Conservation (phyloP, 2,888 invertebrate species). For the Drosophila anomelani region DNA sequence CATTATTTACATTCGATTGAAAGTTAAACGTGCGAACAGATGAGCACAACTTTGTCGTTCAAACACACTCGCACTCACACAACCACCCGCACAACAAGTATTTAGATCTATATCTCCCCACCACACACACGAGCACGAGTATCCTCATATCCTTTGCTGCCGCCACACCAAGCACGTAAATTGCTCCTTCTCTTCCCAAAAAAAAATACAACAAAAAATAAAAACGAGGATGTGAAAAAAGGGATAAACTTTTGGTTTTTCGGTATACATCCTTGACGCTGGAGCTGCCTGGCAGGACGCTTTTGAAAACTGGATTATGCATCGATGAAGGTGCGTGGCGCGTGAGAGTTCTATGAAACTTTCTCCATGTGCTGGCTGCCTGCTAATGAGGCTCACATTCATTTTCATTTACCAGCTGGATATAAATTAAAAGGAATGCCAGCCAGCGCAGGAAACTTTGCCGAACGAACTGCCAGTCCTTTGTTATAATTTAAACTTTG, state of each 20-base stretch:
- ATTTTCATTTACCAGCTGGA: slow-evolving; percentile 66
- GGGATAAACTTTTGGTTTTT: slow-evolving; percentile 70
- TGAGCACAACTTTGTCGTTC: slow-evolving; percentile 66
- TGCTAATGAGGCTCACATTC: slow-evolving; percentile 73
- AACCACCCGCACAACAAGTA: slow-evolving; percentile 18
- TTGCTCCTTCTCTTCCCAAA: slow-evolving; percentile 49
- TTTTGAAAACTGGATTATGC: slow-evolving; percentile 70
- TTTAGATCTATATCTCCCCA: slow-evolving; percentile 34
- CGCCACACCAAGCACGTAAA: slow-evolving; percentile 63
- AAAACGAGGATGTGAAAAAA: slow-evolving; percentile 22
- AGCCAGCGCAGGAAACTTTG: slow-evolving; percentile 32
- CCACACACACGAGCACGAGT: slow-evolving; percentile 1
- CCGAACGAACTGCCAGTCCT: slow-evolving; percentile 15
- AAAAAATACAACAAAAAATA: slow-evolving; percentile 24
- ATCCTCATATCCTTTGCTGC: slow-evolving; percentile 43
- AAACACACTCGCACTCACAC: slow-evolving; percentile 2
- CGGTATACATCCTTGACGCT: slow-evolving; percentile 38
- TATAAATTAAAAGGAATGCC: slow-evolving; percentile 55
- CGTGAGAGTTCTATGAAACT: slow-evolving; percentile 52
- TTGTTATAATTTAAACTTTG: slow-evolving; percentile 52
- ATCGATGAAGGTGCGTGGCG: slow-evolving; percentile 55
- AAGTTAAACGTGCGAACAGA: slow-evolving; percentile 78
- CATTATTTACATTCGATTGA: slow-evolving; percentile 81
- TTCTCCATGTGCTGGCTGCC: slow-evolving; percentile 63
- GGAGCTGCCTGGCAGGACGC: slow-evolving; percentile 33